Percentiles rank a stretch among this genome's conserved stretches.
phyloP scores from a whole-genome alignment of 2,797 vertebrate species.

The Oophaga sylvatica region DNA sequence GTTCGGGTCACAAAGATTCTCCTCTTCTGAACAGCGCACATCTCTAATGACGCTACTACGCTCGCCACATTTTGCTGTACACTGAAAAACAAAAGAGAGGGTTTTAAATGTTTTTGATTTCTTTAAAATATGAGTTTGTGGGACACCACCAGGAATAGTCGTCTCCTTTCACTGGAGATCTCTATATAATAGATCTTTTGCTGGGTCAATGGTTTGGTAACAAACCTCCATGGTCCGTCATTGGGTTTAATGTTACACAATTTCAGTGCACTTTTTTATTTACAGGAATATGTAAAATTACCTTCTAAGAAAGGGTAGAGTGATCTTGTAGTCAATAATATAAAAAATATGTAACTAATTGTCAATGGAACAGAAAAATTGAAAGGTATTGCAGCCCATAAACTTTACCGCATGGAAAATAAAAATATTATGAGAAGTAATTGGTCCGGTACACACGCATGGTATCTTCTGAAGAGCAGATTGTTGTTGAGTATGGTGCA shows the following conservation, averaged over 20 bases:
- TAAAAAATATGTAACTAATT: background rate
- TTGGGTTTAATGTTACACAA: background rate
- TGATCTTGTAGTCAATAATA: background rate
- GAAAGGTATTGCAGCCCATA: background rate
- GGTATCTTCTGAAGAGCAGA: constrained; percentile 1
- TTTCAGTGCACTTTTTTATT: background rate
- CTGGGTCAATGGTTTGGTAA: background rate
- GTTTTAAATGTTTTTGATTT: background rate
- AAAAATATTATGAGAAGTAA: constrained; percentile 20
- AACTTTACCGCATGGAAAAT: background rate
- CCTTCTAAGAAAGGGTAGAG: background rate
- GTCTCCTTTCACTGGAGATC: background rate
- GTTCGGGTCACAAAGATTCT: constrained; percentile 81
- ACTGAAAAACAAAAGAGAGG: constrained; percentile 72
- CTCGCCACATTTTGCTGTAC: constrained; percentile 88
- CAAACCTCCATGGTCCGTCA: background rate
- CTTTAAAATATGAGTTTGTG: background rate
- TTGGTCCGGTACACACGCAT: background rate
- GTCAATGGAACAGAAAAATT: background rate
- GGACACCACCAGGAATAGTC: background rate
- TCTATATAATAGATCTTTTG: background rate
- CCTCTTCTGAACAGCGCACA: constrained; percentile 92
- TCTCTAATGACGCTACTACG: constrained; percentile 86
- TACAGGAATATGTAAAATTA: background rate
- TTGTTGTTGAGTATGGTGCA: background rate